phyloP scores from a whole-genome alignment of 1,140 invertebrate species.

The Zaprionus lachaisei region DNA sequence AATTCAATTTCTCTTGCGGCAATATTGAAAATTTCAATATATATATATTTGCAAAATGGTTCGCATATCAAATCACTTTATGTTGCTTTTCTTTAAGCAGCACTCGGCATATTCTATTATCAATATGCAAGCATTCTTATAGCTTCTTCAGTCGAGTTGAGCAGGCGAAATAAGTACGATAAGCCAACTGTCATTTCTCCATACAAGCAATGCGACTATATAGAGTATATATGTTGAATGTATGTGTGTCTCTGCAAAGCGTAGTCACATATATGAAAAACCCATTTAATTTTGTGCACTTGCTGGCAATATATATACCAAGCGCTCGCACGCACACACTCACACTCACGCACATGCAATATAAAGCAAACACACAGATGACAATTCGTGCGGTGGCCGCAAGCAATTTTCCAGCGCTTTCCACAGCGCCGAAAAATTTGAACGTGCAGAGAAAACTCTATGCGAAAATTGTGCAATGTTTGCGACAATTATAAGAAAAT shows the following conservation, averaged over 20 bases:
- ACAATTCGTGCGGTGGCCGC: constrained; percentile 19
- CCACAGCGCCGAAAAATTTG: constrained; percentile 1
- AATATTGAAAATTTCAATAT: background rate
- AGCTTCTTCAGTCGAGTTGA: background rate
- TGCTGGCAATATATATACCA: constrained; percentile 29
- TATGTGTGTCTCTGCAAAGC: background rate
- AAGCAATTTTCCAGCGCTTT: constrained; percentile 32
- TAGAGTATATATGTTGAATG: constrained; percentile 16
- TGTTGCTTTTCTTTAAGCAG: background rate
- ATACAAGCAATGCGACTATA: background rate
- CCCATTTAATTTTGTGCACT: constrained; percentile 60
- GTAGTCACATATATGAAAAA: constrained; percentile 28
- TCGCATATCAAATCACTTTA: background rate
- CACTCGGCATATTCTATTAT: background rate
- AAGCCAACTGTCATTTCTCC: constrained; percentile 36
- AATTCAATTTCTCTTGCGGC: constrained; percentile 2
- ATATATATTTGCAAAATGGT: background rate
- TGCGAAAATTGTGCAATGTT: constrained; percentile 9
- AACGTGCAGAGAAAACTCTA: background rate
- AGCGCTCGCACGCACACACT: constrained; percentile 26
- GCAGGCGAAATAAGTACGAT: constrained; percentile 3
- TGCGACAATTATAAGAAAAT: constrained; percentile 5
- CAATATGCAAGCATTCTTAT: background rate
- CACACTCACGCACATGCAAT: constrained; percentile 9
- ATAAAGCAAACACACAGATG: constrained; percentile 13